phyloP scores from a whole-genome alignment of 2,888 invertebrate genomes.

The Ptychoptera albimana region DNA sequence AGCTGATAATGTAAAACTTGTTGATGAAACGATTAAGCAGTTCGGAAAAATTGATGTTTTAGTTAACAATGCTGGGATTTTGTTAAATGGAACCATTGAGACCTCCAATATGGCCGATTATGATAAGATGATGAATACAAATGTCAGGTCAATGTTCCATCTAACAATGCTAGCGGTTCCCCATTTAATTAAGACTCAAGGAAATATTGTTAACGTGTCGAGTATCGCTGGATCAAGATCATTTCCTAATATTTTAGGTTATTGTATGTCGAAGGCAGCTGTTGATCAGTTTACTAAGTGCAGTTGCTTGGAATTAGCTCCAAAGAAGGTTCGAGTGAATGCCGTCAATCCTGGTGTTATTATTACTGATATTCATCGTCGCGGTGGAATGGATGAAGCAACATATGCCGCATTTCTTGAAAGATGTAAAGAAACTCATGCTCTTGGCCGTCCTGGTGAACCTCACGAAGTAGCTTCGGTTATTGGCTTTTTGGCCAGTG shows the following conservation, averaged over 20 bases:
- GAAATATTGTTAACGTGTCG: conserved; percentile 84
- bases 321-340: conserved; percentile 71
- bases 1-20: conserved; percentile 43
- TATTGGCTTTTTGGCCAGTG: conserved; percentile 79
- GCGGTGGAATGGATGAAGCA: conserved; percentile 62
- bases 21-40: conserved; percentile 47
- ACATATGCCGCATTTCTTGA: conserved; percentile 68
- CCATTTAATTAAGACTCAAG: conserved; percentile 60
- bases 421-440: conserved; percentile 69
- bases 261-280: conserved; percentile 84
- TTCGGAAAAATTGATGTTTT: conserved; percentile 58
- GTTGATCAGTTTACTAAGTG: conserved; percentile 89
- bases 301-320: conserved; percentile 65
- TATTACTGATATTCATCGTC: conserved; percentile 71
- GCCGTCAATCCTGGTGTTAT: conserved; percentile 88
- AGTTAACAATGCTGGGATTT: conserved; percentile 77
- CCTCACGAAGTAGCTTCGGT: conserved; percentile 72
- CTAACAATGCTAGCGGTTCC: conserved; percentile 74
- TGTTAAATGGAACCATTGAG: conserved; percentile 67
- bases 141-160: conserved; percentile 61
- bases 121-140: conserved; percentile 74
- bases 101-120: conserved; percentile 65
- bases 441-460: conserved; percentile 71
- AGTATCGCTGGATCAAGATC: conserved; percentile 79
- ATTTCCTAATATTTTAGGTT: conserved; percentile 78